Base-by-base conservation (phyloP, 2,888 invertebrate genomes). In the Clanis bilineata region DNA sequence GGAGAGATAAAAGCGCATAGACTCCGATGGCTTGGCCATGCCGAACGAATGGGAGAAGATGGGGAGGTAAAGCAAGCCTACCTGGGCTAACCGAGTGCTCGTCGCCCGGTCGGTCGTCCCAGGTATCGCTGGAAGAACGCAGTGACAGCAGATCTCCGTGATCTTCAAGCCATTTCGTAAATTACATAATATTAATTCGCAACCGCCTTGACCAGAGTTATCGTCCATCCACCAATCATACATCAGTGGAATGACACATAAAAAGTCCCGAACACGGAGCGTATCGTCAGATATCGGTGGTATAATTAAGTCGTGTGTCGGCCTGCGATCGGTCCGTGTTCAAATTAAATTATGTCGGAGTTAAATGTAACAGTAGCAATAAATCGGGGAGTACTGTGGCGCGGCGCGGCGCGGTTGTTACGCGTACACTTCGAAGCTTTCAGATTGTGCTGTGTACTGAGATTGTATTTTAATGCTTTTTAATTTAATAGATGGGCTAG, bases 341-440 rank as follows among this genome's bases (percentile, higher is more conserved):
- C 81, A 83, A 85, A 85, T 86, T 85, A 87, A 87, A 85, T 88
- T 87, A 88, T 87, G 86, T 86, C 79, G 71, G 76, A 85, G 86
- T 88, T 84, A 88, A 87, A 86, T 77, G 81, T 86, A 82, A 86
- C 76, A 77, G 79, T 76, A 71, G 78, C 69, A 72, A 80, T 86
- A 86, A 86, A 85, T 85, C 81, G 77, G 70, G 58, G 68, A 51
- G n/a, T n/a, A n/a, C n/a, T 61, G 67, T 62, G 63, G 68, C 63
- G 72, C 70, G 73, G 65, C 76, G 80, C 74, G 80, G 82, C 83
- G 83, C 83, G 78, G 80, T 77, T 67, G 83, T 82, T 83, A 82
- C 85, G 83, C 83, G 41, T 41, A 18, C 41, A 41, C 7, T 7
- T 1, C 41, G 41, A 7, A 15, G 18, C 18, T 41, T 41, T 41